These are phyloP conservation scores for Mesembrinibis cayennensis DNA, from an alignment of 2,113 vertebrate genomes.

Conservation along the genomic window DNA sequence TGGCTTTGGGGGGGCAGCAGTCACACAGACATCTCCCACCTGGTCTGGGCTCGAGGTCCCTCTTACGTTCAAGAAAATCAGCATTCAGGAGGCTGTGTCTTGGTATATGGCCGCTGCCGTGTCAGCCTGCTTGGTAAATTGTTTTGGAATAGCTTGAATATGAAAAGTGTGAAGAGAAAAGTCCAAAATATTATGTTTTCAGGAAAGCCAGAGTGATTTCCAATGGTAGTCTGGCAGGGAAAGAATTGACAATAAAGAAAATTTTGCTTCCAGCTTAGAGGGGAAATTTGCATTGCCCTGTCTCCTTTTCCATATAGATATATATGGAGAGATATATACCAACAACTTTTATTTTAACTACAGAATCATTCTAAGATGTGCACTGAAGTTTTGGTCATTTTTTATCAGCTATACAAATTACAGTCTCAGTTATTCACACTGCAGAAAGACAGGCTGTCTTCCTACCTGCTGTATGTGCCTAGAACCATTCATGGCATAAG, in stretches of 20 bases:
- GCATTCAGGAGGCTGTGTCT: accelerated
- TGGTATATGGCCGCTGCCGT: background rate
- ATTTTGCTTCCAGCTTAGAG: background rate
- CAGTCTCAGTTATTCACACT: background rate
- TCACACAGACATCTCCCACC: background rate
- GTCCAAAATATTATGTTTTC: background rate
- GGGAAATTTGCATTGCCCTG: background rate
- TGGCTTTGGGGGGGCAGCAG: background rate
- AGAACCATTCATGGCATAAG: background rate
- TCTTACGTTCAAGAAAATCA: background rate
- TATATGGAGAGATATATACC: background rate
- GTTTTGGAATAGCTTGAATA: background rate
- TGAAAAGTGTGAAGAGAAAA: background rate
- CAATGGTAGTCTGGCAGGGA: background rate
- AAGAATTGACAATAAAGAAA: background rate
- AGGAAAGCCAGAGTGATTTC: conserved; percentile 16
- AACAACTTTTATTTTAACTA: background rate
- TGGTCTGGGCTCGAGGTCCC: background rate
- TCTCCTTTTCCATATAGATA: background rate
- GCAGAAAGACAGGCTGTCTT: background rate
- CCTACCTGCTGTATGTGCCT: background rate
- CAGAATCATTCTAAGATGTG: background rate
- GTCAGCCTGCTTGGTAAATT: background rate
- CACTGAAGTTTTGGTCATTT: background rate
- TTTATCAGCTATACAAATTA: background rate